Conservation (phyloP, 2,113 vertebrate genomes). For the human (Homo sapiens) region DNA sequence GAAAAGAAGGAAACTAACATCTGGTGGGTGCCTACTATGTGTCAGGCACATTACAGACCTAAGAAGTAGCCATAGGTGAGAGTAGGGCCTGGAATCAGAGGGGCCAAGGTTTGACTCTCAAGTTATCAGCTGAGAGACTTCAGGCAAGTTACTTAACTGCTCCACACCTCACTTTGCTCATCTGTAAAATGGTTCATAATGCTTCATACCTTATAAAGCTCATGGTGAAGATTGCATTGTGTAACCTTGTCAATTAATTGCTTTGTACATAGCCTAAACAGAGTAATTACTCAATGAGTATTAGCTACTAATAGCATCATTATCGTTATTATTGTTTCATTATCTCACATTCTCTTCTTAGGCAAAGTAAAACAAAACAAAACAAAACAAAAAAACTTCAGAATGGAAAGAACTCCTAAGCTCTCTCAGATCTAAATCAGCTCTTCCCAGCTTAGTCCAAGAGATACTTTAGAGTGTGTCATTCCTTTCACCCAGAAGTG, state of each 20-base stretch:
- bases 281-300: neutral
- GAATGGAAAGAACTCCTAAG: neutral
- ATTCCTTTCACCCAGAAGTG: neutral
- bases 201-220: neutral
- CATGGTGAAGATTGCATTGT: neutral
- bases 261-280: neutral
- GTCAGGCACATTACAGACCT: no score
- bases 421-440: neutral
- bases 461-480: neutral
- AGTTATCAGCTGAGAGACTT: neutral
- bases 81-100: neutral
- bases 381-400: neutral
- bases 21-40: neutral
- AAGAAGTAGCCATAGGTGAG: neutral
- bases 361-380: neutral
- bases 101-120: neutral
- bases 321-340: neutral
- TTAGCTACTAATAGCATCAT: neutral
- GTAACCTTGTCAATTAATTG: neutral
- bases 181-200: neutral
- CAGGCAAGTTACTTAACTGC: neutral
- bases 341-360: constrained; percentile 24
- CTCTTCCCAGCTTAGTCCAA: neutral
- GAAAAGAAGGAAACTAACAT: neutral
- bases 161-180: neutral